A percentile compares a stretch with the other conserved stretches of the same genome.
These are phyloP conservation scores for Idaea dimidiata DNA, from an alignment of 2,888 invertebrate species.

Conservation along the genomic window DNA sequence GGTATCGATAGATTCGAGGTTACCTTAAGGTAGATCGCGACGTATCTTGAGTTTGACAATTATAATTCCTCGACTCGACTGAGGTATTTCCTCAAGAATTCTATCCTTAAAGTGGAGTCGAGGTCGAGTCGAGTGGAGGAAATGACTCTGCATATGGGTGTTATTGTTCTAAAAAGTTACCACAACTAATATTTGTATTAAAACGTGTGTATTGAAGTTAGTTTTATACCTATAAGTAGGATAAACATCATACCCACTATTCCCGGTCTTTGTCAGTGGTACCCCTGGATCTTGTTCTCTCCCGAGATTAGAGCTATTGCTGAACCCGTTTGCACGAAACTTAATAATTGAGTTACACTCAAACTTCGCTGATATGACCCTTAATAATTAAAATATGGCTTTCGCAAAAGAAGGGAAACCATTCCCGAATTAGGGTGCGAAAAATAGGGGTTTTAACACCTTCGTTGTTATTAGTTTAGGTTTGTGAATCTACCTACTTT, in stretches of 20 bases:
- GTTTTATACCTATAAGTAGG: too few species aligned
- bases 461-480: background rate
- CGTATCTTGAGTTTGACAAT: too few species aligned
- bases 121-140: too few species aligned
- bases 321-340: slow-evolving; percentile 31
- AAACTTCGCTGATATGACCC: slow-evolving; percentile 48
- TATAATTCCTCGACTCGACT: too few species aligned
- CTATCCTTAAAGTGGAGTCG: too few species aligned
- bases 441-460: background rate
- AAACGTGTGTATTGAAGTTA: too few species aligned
- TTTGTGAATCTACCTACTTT: background rate
- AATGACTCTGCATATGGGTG: too few species aligned
- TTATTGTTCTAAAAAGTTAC: too few species aligned
- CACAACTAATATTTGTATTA: too few species aligned
- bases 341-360: slow-evolving; percentile 51
- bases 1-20: too few species aligned
- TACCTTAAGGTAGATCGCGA: too few species aligned
- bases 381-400: slow-evolving; percentile 64
- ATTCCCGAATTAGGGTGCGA: slow-evolving; percentile 4
- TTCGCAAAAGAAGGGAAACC: slow-evolving; percentile 41
- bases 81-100: too few species aligned
- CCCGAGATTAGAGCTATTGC: slow-evolving; percentile 23
- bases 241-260: background rate
- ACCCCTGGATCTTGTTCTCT: slow-evolving; percentile 8
- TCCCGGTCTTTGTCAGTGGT: background rate